A percentile compares a stretch with the other conserved stretches of the same genome.
These are phyloP conservation scores for Cladorhizidae sp. DNA, from an alignment of 37 sponge, comb jelly and placozoan species.

Conservation along the genomic window DNA sequence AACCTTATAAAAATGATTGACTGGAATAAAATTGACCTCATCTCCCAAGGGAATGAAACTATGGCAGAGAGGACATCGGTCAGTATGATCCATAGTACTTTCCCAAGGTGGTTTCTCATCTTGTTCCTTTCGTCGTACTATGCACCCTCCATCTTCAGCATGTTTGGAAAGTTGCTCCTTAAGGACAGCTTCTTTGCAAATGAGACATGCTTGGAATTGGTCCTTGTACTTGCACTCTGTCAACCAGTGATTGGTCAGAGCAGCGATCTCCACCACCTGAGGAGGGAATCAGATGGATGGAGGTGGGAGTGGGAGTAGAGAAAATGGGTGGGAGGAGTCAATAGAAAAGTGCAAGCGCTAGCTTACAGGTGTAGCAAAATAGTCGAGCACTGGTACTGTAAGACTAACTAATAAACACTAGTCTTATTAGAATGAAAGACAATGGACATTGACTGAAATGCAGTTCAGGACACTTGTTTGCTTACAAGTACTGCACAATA, in stretches of 20 bases:
- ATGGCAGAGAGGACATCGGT: slow-evolving; percentile 56
- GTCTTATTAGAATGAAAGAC: no score
- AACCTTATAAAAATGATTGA: no score
- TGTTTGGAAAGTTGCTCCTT: slow-evolving; percentile 22
- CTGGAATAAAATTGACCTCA: no score
- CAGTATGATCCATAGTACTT: background rate
- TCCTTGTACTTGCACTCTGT: slow-evolving; percentile 69
- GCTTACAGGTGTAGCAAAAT: background rate
- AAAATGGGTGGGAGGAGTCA: background rate
- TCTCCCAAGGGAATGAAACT: slow-evolving; percentile 17
- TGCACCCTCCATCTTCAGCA: slow-evolving; percentile 9
- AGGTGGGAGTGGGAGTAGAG: background rate
- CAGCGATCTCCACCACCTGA: slow-evolving; percentile 87
- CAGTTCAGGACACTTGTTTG: no score
- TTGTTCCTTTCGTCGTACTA: background rate
- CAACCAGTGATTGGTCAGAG: slow-evolving; percentile 60
- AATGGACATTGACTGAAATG: no score
- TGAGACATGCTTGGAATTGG: slow-evolving; percentile 66
- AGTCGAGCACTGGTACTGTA: background rate
- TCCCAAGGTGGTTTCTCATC: background rate
- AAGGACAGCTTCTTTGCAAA: slow-evolving; percentile 56
- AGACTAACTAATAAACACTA: no score
- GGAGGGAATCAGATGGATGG: no score
- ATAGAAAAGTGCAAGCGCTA: background rate
- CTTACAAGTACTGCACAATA: no score